These are phyloP conservation scores for Caiman crocodilus DNA, from an alignment of 2,797 vertebrate genomes.

Conservation along the genomic window DNA sequence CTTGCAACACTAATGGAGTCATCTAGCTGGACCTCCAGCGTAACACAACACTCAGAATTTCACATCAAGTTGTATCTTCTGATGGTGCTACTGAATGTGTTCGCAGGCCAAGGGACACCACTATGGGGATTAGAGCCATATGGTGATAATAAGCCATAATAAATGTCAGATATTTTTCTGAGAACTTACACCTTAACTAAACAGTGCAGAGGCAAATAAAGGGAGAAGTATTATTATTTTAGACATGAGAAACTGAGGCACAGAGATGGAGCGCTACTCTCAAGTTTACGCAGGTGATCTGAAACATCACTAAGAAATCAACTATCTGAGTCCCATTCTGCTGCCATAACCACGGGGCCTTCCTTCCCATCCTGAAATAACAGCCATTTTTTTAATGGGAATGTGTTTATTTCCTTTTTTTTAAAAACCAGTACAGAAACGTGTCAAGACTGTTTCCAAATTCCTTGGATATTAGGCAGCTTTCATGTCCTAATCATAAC, in stretches of 20 bases:
- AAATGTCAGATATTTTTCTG: not conserved
- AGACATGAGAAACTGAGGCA: not conserved
- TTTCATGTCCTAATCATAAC: not conserved
- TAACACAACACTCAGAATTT: slow-evolving; percentile 31
- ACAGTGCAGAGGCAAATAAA: not conserved
- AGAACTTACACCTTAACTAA: not conserved
- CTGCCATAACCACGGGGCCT: not conserved
- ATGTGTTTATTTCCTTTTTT: not conserved
- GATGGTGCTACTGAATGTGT: slow-evolving; percentile 17
- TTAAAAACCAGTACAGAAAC: not conserved
- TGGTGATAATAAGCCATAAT: not conserved
- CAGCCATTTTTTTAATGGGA: not conserved
- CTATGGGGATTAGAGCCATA: not conserved
- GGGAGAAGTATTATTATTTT: not conserved
- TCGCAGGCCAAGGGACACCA: not conserved
- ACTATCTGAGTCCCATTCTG: not conserved
- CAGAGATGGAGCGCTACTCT: not conserved
- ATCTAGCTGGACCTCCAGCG: slow-evolving; percentile 50
- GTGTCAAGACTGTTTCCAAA: not conserved
- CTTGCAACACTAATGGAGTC: slow-evolving; percentile 26
- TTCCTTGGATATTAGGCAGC: not conserved
- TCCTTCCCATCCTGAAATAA: not conserved
- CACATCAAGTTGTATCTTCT: not conserved
- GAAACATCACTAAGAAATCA: not conserved
- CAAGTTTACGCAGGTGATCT: not conserved